phyloP scores from a whole-genome alignment of 53 echinoderm and acorn worm genomes.

The Apostichopus leukothele region DNA sequence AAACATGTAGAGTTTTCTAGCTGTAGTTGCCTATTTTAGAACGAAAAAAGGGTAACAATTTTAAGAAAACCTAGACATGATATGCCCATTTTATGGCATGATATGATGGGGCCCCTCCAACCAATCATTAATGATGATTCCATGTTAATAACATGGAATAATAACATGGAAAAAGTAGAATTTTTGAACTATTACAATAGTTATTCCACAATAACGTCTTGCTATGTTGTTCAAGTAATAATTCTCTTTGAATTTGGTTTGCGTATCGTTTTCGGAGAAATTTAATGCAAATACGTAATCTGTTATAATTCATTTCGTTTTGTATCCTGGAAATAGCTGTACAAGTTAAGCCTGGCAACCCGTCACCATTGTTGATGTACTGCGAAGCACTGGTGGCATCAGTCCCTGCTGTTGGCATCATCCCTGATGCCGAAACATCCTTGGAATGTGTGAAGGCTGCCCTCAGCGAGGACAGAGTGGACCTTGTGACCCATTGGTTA shows the following conservation, averaged over 20 bases:
- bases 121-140: too few relatives aligned
- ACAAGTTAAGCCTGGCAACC: constrained; percentile 71
- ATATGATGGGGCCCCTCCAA: too few relatives aligned
- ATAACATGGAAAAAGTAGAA: too few relatives aligned
- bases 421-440: constrained; percentile 89
- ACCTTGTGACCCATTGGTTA: constrained; percentile 89
- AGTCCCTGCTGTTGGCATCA: constrained; percentile 77
- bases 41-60: too few relatives aligned
- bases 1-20: too few relatives aligned
- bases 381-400: constrained; percentile 91
- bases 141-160: too few relatives aligned
- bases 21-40: too few relatives aligned
- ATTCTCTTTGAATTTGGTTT: constrained; percentile 10
- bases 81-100: too few relatives aligned
- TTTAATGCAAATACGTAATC: not conserved
- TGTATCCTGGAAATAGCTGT: constrained; percentile 51
- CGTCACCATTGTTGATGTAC: constrained; percentile 80
- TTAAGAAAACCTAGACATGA: too few relatives aligned
- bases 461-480: constrained; percentile 81
- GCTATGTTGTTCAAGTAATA: too few relatives aligned
- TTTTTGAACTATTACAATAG: too few relatives aligned
- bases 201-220: too few relatives aligned
- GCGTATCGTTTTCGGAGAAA: constrained; percentile 70
- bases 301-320: not conserved
- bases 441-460: constrained; percentile 97